phyloP scores from a whole-genome alignment of 2,113 vertebrate genomes.

The Polyodon spathula region DNA sequence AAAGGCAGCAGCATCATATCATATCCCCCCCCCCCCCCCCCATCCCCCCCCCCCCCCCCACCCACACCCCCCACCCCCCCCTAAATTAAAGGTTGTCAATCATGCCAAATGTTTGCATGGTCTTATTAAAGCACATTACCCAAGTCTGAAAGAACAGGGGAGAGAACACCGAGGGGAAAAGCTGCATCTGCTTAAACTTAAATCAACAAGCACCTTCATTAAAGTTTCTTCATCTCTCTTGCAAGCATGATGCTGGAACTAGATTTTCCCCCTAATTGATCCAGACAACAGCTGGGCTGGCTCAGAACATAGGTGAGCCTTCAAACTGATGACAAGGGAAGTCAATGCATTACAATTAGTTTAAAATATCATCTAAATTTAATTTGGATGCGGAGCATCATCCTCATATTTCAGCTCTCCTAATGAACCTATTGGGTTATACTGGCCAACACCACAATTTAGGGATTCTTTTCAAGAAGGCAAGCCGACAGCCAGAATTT shows the following conservation, averaged over 20 bases:
- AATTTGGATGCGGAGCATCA: constrained; percentile 30
- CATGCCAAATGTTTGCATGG: constrained; percentile 41
- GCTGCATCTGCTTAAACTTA: constrained; percentile 59
- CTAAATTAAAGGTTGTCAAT: constrained; percentile 46
- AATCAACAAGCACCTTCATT: constrained; percentile 52
- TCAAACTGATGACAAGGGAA: constrained; percentile 42
- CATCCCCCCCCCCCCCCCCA: too few species aligned
- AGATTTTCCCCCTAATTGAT: constrained; percentile 57
- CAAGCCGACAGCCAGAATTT: constrained; percentile 9
- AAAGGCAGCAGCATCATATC: too few species aligned
- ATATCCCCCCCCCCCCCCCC: too few species aligned
- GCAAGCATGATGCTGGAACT: constrained; percentile 51
- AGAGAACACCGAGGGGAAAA: constrained; percentile 39
- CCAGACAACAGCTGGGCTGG: constrained; percentile 61
- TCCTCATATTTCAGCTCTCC: constrained; percentile 27
- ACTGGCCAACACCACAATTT: constrained; percentile 22
- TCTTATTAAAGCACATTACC: constrained; percentile 42
- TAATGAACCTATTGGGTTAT: constrained; percentile 10
- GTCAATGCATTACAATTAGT: constrained; percentile 55
- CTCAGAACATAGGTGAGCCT: constrained; percentile 51
- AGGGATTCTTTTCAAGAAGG: constrained; percentile 21
- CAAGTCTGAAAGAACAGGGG: constrained; percentile 30
- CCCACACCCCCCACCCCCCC: too few species aligned
- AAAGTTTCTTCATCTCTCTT: constrained; percentile 54
- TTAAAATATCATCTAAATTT: constrained; percentile 39